Evolutionary conservation across 1,140 invertebrate genomes (phyloP).

Genomic region (Nymphalis io): DNA sequence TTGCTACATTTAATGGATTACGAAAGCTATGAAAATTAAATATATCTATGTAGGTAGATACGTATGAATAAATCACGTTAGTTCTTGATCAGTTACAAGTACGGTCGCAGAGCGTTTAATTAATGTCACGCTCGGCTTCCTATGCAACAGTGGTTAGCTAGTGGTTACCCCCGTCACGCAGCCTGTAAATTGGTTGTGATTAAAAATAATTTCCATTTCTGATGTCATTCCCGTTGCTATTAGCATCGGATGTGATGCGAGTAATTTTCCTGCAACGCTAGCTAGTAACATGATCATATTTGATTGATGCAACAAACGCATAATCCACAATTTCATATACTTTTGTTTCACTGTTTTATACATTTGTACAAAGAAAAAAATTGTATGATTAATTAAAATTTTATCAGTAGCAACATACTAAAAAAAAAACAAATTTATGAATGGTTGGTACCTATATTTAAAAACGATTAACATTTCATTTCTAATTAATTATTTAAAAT

Average conservation of each 20-base stretch:
- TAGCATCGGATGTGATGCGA: constrained; percentile 59
- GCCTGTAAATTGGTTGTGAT: constrained; percentile 72
- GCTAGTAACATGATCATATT: constrained; percentile 3
- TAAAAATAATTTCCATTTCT: constrained; percentile 79
- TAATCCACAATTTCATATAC: too few species aligned
- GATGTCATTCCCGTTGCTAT: constrained; percentile 69
- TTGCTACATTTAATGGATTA: too few species aligned
- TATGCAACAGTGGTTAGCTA: constrained; percentile 55
- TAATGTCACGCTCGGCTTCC: constrained; percentile 63
- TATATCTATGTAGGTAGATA: too few species aligned
- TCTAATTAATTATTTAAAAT: constrained; percentile 82
- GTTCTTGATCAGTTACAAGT: constrained; percentile 26
- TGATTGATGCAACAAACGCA: background rate
- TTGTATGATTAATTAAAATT: too few species aligned
- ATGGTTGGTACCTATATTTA: constrained; percentile 85
- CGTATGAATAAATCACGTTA: background rate
- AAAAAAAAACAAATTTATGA: too few species aligned
- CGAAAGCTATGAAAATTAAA: too few species aligned
- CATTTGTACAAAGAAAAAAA: constrained; percentile 83
- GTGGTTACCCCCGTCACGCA: constrained; percentile 49
- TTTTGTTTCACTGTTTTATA: constrained; percentile 57
- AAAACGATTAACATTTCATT: constrained; percentile 83
- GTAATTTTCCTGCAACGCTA: constrained; percentile 57
- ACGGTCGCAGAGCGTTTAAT: constrained; percentile 59
- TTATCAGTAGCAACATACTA: too few species aligned